These are phyloP conservation scores for Nomada fabriciana DNA, from an alignment of 2,888 invertebrate genomes.

Conservation along the genomic window DNA sequence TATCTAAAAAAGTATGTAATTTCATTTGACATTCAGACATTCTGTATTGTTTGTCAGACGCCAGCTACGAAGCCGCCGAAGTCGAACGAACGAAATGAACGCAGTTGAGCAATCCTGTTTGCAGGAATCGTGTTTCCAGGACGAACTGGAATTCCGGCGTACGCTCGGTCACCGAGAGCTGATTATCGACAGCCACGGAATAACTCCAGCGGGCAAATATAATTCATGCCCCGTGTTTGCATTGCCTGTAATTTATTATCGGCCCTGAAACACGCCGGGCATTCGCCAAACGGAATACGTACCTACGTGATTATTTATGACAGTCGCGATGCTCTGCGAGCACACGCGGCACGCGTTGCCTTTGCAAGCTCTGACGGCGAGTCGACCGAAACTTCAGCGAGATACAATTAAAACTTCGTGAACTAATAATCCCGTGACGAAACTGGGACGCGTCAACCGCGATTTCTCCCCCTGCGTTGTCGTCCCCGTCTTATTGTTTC, in stretches of 20 bases:
- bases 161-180: conserved; percentile 36
- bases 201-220: conserved; percentile 42
- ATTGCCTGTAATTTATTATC: conserved; percentile 47
- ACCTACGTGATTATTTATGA: conserved; percentile 47
- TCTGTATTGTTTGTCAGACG: too few relatives aligned
- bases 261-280: conserved; percentile 27
- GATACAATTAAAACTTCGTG: conserved; percentile 35
- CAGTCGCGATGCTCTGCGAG: conserved; percentile 24
- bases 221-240: conserved; percentile 43
- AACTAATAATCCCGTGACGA: conserved; percentile 20
- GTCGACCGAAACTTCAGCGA: conserved; percentile 16
- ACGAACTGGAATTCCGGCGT: conserved; percentile 18
- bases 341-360: conserved; percentile 33
- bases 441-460: not conserved
- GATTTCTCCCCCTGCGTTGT: too few relatives aligned
- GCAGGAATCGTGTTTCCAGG: not conserved
- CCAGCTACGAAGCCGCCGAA: too few relatives aligned
- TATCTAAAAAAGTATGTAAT: too few relatives aligned
- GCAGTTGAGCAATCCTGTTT: not conserved
- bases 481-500: too few relatives aligned
- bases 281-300: conserved; percentile 27
- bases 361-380: not conserved
- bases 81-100: not conserved
- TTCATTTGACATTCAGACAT: too few relatives aligned
- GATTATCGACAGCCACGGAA: conserved; percentile 52